Percentiles rank a stretch among this genome's conserved stretches.
These are phyloP conservation scores for Eilema caniola DNA, from an alignment of 2,888 invertebrate species.

Conservation along the genomic window DNA sequence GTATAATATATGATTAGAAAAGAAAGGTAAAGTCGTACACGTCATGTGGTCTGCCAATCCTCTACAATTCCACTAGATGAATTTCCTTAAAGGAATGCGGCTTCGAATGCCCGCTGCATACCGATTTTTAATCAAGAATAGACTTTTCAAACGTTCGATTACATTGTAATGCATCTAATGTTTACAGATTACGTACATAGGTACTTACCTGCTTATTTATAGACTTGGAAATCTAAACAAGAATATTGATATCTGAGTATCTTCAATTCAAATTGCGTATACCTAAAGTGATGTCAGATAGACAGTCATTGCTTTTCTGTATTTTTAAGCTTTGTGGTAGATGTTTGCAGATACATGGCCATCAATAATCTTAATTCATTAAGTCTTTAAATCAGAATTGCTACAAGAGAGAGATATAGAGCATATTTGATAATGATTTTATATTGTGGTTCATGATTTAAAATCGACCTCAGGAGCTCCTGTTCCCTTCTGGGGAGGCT, in stretches of 20 bases:
- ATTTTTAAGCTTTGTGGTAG: background rate
- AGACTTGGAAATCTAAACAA: conserved; percentile 7
- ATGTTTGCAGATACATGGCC: background rate
- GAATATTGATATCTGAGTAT: conserved; percentile 9
- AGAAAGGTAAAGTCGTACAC: conserved; percentile 38
- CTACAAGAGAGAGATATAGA: background rate
- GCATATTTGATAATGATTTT: too few species aligned
- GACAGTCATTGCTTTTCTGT: background rate
- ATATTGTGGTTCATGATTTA: background rate
- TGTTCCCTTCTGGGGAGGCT: background rate
- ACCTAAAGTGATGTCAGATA: background rate
- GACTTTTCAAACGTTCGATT: conserved; percentile 38
- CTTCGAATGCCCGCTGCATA: conserved; percentile 44
- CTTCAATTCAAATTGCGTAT: background rate
- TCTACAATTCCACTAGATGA: conserved; percentile 50
- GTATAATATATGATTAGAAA: conserved; percentile 33
- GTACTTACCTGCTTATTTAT: conserved; percentile 19
- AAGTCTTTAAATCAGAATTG: background rate
- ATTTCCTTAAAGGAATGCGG: conserved; percentile 53
- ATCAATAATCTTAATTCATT: background rate
- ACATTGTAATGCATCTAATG: conserved; percentile 46
- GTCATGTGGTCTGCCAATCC: conserved; percentile 33
- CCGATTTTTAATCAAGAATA: conserved; percentile 33
- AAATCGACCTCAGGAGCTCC: background rate
- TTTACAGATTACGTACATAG: conserved; percentile 25